Conservation (phyloP, 2,113 vertebrate species). For the Mystacornis crossleyi region DNA sequence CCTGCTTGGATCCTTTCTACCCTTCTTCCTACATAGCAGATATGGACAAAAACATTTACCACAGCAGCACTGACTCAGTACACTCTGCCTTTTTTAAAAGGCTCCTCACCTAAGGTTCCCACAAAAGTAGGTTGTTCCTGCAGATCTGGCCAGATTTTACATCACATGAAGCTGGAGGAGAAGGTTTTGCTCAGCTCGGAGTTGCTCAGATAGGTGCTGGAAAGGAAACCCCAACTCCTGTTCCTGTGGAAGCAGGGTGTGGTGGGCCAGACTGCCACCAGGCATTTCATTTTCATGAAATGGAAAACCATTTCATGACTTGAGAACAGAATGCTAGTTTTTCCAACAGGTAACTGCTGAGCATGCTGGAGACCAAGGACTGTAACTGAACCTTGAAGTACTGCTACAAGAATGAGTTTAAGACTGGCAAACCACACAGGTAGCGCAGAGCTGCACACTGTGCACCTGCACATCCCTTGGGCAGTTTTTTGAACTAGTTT, state of each 20-base stretch:
- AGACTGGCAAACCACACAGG: not conserved
- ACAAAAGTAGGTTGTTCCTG: not conserved
- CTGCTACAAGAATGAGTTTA: not conserved
- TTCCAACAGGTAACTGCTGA: not conserved
- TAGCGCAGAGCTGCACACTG: not conserved
- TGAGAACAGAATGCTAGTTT: not conserved
- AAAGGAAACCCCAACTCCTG: not conserved
- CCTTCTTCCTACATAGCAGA: not conserved
- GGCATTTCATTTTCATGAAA: not conserved
- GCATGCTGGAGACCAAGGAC: not conserved
- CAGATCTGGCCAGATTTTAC: not conserved
- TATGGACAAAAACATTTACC: not conserved
- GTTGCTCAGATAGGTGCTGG: not conserved
- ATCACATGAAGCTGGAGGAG: not conserved
- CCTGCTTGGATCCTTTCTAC: not conserved
- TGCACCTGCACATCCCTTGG: not conserved
- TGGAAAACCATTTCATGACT: not conserved
- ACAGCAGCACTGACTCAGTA: not conserved
- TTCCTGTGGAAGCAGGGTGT: not conserved
- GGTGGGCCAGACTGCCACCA: not conserved
- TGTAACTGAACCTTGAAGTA: not conserved
- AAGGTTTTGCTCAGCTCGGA: not conserved
- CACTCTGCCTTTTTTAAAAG: not conserved
- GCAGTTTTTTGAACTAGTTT: not conserved
- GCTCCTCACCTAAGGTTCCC: not conserved